Percentiles rank a stretch among this genome's conserved stretches.
These are phyloP conservation scores for Coreoperca whiteheadi DNA, from an alignment of 2,113 vertebrate genomes.

Conservation along the genomic window DNA sequence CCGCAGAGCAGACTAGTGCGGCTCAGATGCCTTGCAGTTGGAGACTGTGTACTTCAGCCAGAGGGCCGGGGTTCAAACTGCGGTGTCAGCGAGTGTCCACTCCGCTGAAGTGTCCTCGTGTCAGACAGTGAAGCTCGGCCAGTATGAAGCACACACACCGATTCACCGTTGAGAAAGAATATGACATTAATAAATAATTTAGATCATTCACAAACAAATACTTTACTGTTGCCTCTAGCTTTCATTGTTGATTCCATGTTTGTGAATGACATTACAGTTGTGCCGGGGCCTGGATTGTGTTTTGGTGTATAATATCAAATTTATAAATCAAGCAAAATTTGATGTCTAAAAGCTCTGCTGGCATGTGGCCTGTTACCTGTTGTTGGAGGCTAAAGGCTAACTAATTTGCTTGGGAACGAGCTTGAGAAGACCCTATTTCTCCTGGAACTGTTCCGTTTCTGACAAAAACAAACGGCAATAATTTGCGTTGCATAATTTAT, in stretches of 20 bases:
- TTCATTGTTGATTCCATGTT: neutral
- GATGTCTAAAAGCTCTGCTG: neutral
- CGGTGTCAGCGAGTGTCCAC: slow-evolving; percentile 41
- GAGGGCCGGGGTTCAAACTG: slow-evolving; percentile 23
- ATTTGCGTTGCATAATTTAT: neutral
- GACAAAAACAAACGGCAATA: neutral
- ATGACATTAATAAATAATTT: neutral
- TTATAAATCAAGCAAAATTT: neutral
- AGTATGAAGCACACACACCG: neutral
- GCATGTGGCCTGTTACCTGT: neutral
- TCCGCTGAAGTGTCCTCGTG: slow-evolving; percentile 28
- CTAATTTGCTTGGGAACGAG: neutral
- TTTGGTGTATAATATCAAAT: neutral
- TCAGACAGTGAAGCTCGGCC: neutral
- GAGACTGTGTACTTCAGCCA: slow-evolving; percentile 27
- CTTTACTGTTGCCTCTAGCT: neutral
- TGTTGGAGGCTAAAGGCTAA: neutral
- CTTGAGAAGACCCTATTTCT: too few species aligned
- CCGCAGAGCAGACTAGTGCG: slow-evolving; percentile 9
- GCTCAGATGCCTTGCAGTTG: slow-evolving; percentile 2
- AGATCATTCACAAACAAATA: neutral
- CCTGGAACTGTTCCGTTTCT: neutral
- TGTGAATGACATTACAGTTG: neutral
- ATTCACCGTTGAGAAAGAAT: neutral
- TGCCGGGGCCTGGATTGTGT: neutral